phyloP scores from a whole-genome alignment of 2,888 invertebrate genomes.

The Ashinkailepas kermadecensis region DNA sequence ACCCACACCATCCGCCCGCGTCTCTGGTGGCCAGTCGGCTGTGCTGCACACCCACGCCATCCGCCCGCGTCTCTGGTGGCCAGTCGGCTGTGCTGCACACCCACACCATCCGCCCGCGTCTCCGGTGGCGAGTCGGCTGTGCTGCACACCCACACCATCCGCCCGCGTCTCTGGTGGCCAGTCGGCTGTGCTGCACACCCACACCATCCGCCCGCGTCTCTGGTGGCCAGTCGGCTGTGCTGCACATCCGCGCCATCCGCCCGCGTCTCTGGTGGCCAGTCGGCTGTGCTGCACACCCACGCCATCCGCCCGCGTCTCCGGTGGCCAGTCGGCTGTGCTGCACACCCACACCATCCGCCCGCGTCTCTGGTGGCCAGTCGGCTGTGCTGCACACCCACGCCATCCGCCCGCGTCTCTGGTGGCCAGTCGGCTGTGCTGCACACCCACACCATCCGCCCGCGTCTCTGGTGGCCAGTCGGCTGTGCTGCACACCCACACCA shows the following conservation, averaged over 20 bases:
- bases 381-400: background rate
- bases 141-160: background rate
- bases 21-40: too few relatives aligned
- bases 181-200: background rate
- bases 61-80: too few relatives aligned
- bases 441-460: background rate
- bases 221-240: too few relatives aligned
- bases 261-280: too few relatives aligned
- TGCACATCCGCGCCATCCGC: background rate
- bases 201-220: background rate
- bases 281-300: background rate
- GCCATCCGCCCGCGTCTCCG: too few relatives aligned
- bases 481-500: background rate
- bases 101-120: background rate
- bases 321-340: background rate
- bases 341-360: background rate
- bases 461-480: too few relatives aligned
- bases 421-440: background rate
- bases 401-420: too few relatives aligned
- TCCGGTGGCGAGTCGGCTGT: too few relatives aligned
- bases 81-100: background rate
- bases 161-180: too few relatives aligned
- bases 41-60: background rate
- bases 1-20: background rate
- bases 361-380: too few relatives aligned